Evolutionary conservation across 2,113 vertebrate species (phyloP), one percentile per base, ranked within the genome.

Genomic region (Otis tarda): DNA sequence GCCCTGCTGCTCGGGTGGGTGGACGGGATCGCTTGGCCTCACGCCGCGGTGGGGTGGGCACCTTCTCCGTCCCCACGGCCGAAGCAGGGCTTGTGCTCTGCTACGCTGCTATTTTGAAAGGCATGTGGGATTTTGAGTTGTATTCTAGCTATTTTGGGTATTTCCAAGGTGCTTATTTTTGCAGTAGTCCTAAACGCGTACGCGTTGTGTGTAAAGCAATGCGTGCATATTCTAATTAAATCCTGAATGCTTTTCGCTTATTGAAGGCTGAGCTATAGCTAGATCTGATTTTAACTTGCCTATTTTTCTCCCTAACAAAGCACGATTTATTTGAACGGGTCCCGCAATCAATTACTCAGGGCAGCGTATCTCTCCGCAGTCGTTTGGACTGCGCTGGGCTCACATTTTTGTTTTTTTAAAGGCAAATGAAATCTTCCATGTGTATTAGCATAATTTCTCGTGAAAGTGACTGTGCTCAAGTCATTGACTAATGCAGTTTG

Each of bases 381-480:
- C 4, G 0, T 79, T 70, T 16, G 47, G 53, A 20, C 61, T 52
- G 10, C 37, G 53, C 83, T 33, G 50, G 2, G 4, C 45, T 82
- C 17, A 23, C 33, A 13, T 17, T 37, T 85, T 53, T n/a, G n/a
- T n/a, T 25, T 70, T n/a, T 59, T 28, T 10, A 43, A 50, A 67
- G 52, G 91, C 68, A 95, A 93, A 93, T 69, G 37, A 95, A 93
- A 77, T 84, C 45, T 94, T 74, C 75, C 87, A 39, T 35, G 22
- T 19, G 11, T 22, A 87, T 96, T 90, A 85, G 70, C 93, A 88
- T 90, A 90, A 94, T 95, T 83, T 57, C 84, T 70, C 7, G 22
- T 39, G 78, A 74, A 50, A 89, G 65, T 4, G 53, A 20, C 77
- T 56, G 47, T 74, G 75, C 84, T 70, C 1, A 88, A 70, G 61